These are phyloP conservation scores for Electrona antarctica DNA, from an alignment of 2,113 vertebrate species.

Conservation along the genomic window DNA sequence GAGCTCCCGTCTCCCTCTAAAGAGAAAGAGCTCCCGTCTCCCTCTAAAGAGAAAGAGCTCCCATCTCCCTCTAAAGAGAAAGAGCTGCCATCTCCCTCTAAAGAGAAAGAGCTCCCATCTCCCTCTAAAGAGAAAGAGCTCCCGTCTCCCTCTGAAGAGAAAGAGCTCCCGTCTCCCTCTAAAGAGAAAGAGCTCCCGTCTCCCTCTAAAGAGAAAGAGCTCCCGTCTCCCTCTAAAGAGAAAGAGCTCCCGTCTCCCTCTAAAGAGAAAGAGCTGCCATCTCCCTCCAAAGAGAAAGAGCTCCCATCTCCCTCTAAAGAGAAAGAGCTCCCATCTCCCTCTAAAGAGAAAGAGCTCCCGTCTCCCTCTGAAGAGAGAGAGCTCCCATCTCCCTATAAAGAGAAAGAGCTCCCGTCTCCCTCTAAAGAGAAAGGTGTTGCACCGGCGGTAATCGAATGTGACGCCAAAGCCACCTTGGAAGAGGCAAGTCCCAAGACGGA, in stretches of 20 bases:
- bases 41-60: slow-evolving; percentile 9
- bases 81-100: not conserved
- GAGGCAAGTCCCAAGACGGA: slow-evolving; percentile 47
- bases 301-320: slow-evolving; percentile 23
- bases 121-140: slow-evolving; percentile 22
- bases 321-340: slow-evolving; percentile 3
- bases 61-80: slow-evolving; percentile 16
- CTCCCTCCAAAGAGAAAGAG: slow-evolving; percentile 20
- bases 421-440: slow-evolving; percentile 19
- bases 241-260: not conserved
- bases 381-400: not conserved
- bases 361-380: slow-evolving; percentile 6
- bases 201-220: slow-evolving; percentile 22
- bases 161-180: not conserved
- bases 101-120: slow-evolving; percentile 22
- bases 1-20: not conserved
- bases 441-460: slow-evolving; percentile 13
- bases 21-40: not conserved
- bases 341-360: too few relatives aligned
- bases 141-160: slow-evolving; percentile 32
- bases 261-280: slow-evolving; percentile 22
- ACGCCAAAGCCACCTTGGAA: not conserved
- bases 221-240: slow-evolving; percentile 14
- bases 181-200: slow-evolving; percentile 23
- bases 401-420: slow-evolving; percentile 1